Evolutionary conservation across 2,113 vertebrate species (phyloP).

Genomic region (Puffinus mauretanicus): DNA sequence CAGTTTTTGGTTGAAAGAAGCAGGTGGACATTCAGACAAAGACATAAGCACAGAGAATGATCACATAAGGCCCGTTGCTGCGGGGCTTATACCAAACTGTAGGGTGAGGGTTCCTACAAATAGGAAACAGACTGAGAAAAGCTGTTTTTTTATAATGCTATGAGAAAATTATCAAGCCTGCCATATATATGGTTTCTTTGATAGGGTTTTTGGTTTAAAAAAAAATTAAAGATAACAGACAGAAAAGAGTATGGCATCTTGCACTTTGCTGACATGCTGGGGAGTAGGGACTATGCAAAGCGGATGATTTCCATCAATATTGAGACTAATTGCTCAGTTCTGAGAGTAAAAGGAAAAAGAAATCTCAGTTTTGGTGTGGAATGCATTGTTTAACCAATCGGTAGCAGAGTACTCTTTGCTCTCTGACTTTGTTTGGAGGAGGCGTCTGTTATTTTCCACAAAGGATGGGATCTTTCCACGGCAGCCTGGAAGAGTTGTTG

Average conservation of each 20-base stretch:
- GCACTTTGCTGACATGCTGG: background rate
- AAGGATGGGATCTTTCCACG: background rate
- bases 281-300: background rate
- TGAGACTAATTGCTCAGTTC: background rate
- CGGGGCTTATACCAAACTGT: accelerated
- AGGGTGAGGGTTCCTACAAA: background rate
- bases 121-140: background rate
- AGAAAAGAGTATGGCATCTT: background rate
- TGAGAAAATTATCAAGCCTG: background rate
- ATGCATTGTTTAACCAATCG: background rate
- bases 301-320: background rate
- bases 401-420: background rate
- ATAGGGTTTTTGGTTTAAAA: background rate
- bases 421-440: background rate
- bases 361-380: background rate
- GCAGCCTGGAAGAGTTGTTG: background rate
- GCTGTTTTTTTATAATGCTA: accelerated
- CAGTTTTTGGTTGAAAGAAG: background rate
- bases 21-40: background rate
- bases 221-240: background rate
- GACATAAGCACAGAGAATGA: background rate
- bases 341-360: background rate
- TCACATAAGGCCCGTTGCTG: background rate
- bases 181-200: background rate
- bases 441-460: background rate